A percentile compares a stretch with the other conserved stretches of the same genome.
These are phyloP conservation scores for Heliconius congener DNA, from an alignment of 1,140 invertebrate genomes.

Conservation along the genomic window DNA sequence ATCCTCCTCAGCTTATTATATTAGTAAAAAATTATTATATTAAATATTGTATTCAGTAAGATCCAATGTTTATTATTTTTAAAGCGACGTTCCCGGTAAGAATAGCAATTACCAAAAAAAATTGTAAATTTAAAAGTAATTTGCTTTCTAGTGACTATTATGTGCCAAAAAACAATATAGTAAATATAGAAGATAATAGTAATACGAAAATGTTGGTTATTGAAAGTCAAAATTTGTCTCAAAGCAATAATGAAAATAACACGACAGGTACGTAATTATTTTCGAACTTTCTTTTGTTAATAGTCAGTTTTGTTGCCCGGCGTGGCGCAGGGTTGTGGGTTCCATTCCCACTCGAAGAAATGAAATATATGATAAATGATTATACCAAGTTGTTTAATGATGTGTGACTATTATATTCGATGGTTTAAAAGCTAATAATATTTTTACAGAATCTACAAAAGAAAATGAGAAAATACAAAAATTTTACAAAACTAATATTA, in stretches of 20 bases:
- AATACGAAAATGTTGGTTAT: neutral
- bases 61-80: no score
- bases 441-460: constrained; percentile 1
- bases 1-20: no score
- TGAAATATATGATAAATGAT: no score
- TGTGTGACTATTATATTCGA: no score
- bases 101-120: neutral
- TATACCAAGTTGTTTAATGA: no score
- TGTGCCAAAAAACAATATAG: neutral
- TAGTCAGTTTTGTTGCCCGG: no score
- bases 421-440: neutral
- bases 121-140: neutral
- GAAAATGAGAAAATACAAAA: neutral
- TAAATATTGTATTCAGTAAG: no score
- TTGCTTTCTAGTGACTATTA: neutral
- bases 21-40: no score
- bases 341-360: no score
- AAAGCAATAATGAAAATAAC: neutral
- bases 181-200: neutral
- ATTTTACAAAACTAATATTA: neutral
- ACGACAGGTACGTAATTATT: neutral
- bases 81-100: neutral
- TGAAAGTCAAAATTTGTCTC: neutral
- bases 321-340: no score
- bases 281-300: neutral